Conservation (phyloP, 2,113 vertebrate species). For the Numida meleagris region DNA sequence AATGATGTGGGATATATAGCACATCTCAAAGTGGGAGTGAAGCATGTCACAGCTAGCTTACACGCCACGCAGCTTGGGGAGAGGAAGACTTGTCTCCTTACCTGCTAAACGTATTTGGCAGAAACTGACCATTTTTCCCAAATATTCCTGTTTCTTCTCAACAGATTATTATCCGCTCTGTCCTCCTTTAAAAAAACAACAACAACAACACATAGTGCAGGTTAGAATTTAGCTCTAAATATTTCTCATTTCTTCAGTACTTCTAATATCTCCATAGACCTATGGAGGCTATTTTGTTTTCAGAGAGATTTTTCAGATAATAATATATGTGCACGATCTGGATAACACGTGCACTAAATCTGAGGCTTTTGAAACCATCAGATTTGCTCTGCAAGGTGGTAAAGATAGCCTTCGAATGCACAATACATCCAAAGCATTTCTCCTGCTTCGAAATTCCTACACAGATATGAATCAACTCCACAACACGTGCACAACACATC, state of each 20-base stretch:
- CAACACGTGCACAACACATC: neutral
- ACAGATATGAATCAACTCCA: neutral
- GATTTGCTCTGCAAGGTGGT: neutral
- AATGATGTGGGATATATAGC: neutral
- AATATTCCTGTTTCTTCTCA: neutral
- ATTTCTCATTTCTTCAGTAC: neutral
- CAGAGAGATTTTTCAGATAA: neutral
- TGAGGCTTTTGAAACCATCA: neutral
- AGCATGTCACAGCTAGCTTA: conserved; percentile 12
- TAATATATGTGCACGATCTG: neutral
- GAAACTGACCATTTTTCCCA: neutral
- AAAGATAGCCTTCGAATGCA: neutral
- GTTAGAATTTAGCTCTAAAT: neutral
- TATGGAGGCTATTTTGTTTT: neutral
- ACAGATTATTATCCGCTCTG: neutral
- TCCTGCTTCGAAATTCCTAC: neutral
- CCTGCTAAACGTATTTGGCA: neutral
- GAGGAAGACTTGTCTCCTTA: neutral
- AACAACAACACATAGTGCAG: neutral
- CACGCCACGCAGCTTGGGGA: neutral
- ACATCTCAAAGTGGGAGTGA: neutral
- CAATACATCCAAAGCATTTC: neutral
- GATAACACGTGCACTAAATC: neutral
- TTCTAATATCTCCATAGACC: neutral
- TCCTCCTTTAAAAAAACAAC: neutral